Evolutionary conservation across 2,113 vertebrate species (phyloP), one percentile per base, ranked within the genome.

Genomic region (Embiotoca jacksoni): DNA sequence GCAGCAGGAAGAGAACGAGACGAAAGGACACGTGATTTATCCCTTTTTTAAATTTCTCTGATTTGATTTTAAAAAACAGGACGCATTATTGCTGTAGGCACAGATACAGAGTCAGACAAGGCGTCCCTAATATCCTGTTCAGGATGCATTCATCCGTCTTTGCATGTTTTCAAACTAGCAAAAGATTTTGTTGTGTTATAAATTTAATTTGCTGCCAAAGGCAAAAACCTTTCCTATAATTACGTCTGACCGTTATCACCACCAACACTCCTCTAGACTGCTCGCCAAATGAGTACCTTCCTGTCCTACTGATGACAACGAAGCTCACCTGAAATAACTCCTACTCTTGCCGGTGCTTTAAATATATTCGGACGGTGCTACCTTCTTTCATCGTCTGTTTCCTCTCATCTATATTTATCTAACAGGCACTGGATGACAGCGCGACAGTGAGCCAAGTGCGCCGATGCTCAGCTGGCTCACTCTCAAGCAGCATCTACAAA

Each of bases 391-490:
- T 74, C 52, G 68, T 71, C 15, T 7, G 2, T 72, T 75, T 80
- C 41, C 50, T 81, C 44, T 75, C 39, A 63, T 77, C 75, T 75
- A 32, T 81, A 65, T 84, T 81, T 80, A 73, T 87, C 50, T 37
- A 63, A 49, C 33, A 39, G 55, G 59, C 53, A 49, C 41, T 0
- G 6, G 59, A 71, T 78, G 72, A 83, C 53, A 59, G 65, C 5
- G 1, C 35, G 56, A 8, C 41, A 32, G 74, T 1, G 37, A 55
- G 64, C 41, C 63, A 54, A 16, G 62, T 35, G 52, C 74, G 64
- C 33, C 1, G 32, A 1, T 44, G 31, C 70, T 60, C 13, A 4
- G 62, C 57, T 63, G 69, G 56, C 65, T n/a, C 1, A 3, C 65
- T 69, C 60, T 75, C 53, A 66, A 3, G 15, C 36, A 13, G 44